Percentiles rank a stretch among this genome's conserved stretches.
Evolutionary conservation across 2,888 invertebrate genomes (phyloP).

Genomic region (Rosalia funebris): DNA sequence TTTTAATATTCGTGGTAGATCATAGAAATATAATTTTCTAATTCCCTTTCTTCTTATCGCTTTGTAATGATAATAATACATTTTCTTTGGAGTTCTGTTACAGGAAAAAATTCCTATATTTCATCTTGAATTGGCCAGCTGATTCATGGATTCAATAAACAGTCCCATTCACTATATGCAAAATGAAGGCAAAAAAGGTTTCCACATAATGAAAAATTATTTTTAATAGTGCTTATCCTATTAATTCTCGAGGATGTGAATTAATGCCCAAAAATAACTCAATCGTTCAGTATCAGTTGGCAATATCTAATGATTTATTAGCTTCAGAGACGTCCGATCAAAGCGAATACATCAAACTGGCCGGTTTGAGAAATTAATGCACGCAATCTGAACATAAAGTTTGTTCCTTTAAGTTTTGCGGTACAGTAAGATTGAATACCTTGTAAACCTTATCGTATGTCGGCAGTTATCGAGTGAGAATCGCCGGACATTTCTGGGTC

Average conservation of each 20-base stretch:
- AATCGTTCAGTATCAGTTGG: neutral
- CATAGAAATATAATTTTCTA: too few species aligned
- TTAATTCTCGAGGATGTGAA: neutral
- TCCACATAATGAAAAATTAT: neutral
- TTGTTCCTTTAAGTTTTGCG: conserved; percentile 17
- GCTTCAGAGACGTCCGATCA: neutral
- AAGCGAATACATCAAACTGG: conserved; percentile 7
- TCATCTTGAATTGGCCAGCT: too few species aligned
- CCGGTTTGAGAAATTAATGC: conserved; percentile 10
- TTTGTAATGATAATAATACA: too few species aligned
- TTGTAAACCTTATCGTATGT: neutral
- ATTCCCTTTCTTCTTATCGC: too few species aligned
- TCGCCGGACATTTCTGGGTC: neutral
- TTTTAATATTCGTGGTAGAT: too few species aligned
- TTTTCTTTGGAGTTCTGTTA: too few species aligned
- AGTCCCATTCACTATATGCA: too few species aligned
- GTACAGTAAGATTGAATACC: conserved; percentile 13
- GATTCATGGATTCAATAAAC: too few species aligned
- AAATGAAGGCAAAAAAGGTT: too few species aligned
- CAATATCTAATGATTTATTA: conserved; percentile 9
- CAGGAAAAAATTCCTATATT: too few species aligned
- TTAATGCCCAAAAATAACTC: conserved; percentile 6
- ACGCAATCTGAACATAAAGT: conserved; percentile 10
- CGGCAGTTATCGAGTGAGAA: neutral
- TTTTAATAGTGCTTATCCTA: neutral